phyloP scores from a whole-genome alignment of 2,113 vertebrate species.

The Leucoraja erinaceus region DNA sequence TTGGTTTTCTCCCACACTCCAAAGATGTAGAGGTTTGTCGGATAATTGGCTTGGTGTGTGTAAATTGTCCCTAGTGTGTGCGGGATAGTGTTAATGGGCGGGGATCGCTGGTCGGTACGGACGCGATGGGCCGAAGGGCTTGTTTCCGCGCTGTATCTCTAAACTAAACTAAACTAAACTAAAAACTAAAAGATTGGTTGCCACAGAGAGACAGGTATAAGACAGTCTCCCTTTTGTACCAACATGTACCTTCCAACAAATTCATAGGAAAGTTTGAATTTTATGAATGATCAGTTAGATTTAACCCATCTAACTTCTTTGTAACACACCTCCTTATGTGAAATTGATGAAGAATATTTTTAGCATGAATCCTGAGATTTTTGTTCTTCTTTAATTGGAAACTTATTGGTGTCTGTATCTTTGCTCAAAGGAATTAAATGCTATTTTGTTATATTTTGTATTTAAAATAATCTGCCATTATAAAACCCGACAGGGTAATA shows the following conservation, averaged over 20 bases:
- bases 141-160: no score
- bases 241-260: not conserved
- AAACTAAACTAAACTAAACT: no score
- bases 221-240: not conserved
- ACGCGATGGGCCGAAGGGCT: no score
- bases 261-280: not conserved
- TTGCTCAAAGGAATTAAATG: not conserved
- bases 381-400: no score
- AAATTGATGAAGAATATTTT: not conserved
- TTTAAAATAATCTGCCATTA: not conserved
- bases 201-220: not conserved
- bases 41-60: no score
- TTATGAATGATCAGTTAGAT: not conserved
- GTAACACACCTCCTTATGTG: not conserved
- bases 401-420: not conserved
- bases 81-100: no score
- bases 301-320: not conserved
- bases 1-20: no score
- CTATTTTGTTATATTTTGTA: not conserved
- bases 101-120: no score
- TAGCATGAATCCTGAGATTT: not conserved
- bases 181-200: no score
- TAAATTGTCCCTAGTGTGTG: no score
- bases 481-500: not conserved
- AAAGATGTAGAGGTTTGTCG: no score